A percentile compares a stretch with the other conserved stretches of the same genome.
These are phyloP conservation scores for Lates japonicus DNA, from an alignment of 2,797 vertebrate genomes.

Conservation along the genomic window DNA sequence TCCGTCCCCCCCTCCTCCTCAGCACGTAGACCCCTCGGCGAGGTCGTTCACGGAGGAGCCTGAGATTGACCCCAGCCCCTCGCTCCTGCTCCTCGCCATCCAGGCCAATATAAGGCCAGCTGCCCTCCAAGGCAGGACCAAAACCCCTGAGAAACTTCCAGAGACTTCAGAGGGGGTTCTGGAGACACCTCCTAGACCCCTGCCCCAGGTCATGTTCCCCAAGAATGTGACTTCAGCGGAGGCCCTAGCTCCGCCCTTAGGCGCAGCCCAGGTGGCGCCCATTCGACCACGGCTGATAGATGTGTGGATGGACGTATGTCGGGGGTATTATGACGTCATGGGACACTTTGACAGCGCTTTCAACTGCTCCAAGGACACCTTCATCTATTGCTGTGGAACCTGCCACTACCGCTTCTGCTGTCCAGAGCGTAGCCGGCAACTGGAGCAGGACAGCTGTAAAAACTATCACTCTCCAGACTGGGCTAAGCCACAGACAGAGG, in stretches of 20 bases:
- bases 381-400: conserved; percentile 93
- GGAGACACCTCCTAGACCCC: conserved; percentile 82
- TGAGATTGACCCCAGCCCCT: conserved; percentile 64
- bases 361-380: conserved; percentile 94
- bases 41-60: conserved; percentile 70
- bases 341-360: conserved; percentile 93
- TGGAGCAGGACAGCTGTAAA: conserved; percentile 91
- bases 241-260: conserved; percentile 79
- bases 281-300: conserved; percentile 79
- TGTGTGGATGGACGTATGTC: conserved; percentile 88
- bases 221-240: conserved; percentile 84
- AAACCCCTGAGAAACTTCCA: conserved; percentile 52
- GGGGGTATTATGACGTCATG: conserved; percentile 95
- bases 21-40: conserved; percentile 64
- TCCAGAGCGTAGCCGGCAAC: conserved; percentile 88
- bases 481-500: conserved; percentile 89
- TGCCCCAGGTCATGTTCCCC: conserved; percentile 88
- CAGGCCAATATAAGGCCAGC: conserved; percentile 73
- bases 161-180: conserved; percentile 67
- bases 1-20: conserved; percentile 67
- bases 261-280: conserved; percentile 80
- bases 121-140: conserved; percentile 69
- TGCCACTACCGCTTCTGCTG: conserved; percentile 97
- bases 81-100: conserved; percentile 68
- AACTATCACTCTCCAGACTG: conserved; percentile 92